Percentiles rank a stretch among this genome's conserved stretches.
Conservation (phyloP, 1,140 invertebrate genomes). For the Galleria mellonella region DNA sequence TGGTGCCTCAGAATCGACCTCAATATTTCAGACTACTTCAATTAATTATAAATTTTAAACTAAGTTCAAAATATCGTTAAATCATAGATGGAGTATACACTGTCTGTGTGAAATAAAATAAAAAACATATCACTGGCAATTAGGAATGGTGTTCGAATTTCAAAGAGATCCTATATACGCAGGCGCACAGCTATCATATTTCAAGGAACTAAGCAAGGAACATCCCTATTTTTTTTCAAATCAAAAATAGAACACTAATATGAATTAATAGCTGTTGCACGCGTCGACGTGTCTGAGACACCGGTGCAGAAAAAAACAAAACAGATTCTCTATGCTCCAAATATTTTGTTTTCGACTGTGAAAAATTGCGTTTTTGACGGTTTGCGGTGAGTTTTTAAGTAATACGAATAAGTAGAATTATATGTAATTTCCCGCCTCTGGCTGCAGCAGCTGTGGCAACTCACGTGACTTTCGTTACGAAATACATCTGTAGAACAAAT, state of each 20-base stretch:
- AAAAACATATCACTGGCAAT: conserved; percentile 20
- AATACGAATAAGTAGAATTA: conserved; percentile 63
- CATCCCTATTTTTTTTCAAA: conserved; percentile 27
- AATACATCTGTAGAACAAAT: conserved; percentile 34
- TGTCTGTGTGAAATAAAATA: conserved; percentile 4
- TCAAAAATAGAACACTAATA: conserved; percentile 53
- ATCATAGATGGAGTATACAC: too few species aligned
- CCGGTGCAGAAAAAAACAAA: conserved; percentile 20
- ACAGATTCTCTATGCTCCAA: conserved; percentile 35
- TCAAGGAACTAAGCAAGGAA: conserved; percentile 7
- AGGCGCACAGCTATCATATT: conserved; percentile 23
- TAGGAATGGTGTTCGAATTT: conserved; percentile 46
- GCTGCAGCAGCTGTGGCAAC: conserved; percentile 43
- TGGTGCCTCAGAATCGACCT: too few species aligned
- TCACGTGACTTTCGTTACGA: conserved; percentile 46
- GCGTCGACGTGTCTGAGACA: conserved; percentile 8
- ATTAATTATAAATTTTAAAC: too few species aligned
- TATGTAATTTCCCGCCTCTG: conserved; percentile 44
- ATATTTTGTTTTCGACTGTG: conserved; percentile 65
- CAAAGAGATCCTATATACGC: conserved; percentile 28
- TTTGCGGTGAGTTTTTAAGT: conserved; percentile 59
- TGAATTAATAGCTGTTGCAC: conserved; percentile 26
- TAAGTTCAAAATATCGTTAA: not conserved
- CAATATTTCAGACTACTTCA: too few species aligned
- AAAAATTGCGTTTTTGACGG: conserved; percentile 64